Evolutionary conservation across 1,140 invertebrate species (phyloP).

Genomic region (Drosophila simulans): DNA sequence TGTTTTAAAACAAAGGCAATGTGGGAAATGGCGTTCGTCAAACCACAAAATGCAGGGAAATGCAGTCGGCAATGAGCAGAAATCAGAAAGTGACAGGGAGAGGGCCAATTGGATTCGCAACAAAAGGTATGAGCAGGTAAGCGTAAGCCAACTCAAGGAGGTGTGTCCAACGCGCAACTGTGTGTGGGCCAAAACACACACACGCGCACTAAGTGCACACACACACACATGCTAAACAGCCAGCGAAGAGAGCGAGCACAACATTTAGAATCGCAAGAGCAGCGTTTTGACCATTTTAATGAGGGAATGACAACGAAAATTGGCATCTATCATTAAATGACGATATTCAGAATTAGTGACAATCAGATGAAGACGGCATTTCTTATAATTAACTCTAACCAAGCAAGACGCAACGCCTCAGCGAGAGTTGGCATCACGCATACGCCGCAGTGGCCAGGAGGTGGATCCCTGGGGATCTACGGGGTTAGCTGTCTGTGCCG

Average conservation of each 20-base stretch:
- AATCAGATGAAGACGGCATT: slow-evolving; percentile 80
- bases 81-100: slow-evolving; percentile 21
- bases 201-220: background rate
- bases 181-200: slow-evolving; percentile 14
- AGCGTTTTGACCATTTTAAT: slow-evolving; percentile 62
- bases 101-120: slow-evolving; percentile 62
- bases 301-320: slow-evolving; percentile 74
- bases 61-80: slow-evolving; percentile 9
- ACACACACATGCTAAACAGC: background rate
- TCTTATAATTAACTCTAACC: slow-evolving; percentile 83
- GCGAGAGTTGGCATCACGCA: slow-evolving; percentile 59
- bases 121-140: slow-evolving; percentile 76
- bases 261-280: slow-evolving; percentile 9
- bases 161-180: slow-evolving; percentile 64
- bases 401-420: slow-evolving; percentile 77
- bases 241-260: slow-evolving; percentile 6
- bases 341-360: slow-evolving; percentile 76
- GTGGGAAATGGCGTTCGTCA: slow-evolving; percentile 60
- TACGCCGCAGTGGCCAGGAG: slow-evolving; percentile 53
- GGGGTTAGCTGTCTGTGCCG: slow-evolving; percentile 51
- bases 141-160: slow-evolving; percentile 60
- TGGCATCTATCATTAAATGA: slow-evolving; percentile 76
- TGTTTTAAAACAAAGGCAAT: slow-evolving; percentile 9
- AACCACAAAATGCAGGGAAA: slow-evolving; percentile 4
- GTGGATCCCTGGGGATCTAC: slow-evolving; percentile 11